Conservation (phyloP, 2,888 invertebrate genomes). For the Ophion costatus region DNA sequence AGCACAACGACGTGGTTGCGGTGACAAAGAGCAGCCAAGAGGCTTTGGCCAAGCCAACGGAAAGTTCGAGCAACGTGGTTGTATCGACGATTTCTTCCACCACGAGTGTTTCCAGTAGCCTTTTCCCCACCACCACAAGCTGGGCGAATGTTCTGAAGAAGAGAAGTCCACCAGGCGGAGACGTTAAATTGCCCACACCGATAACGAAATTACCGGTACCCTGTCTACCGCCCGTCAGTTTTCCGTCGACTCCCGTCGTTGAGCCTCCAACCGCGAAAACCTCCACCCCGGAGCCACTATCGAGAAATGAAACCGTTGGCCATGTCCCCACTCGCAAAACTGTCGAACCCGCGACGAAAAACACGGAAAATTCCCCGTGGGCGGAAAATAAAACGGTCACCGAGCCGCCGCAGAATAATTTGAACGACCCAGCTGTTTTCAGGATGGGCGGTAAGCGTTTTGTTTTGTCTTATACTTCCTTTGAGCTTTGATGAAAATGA, state of each 20-base stretch:
- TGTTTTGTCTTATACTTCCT: constrained; percentile 24
- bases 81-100: constrained; percentile 30
- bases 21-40: constrained; percentile 64
- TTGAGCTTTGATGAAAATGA: constrained; percentile 3
- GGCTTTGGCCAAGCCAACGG: constrained; percentile 61
- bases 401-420: constrained; percentile 72
- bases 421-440: constrained; percentile 88
- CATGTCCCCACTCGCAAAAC: constrained; percentile 38
- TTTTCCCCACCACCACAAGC: constrained; percentile 69
- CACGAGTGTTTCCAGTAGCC: constrained; percentile 16
- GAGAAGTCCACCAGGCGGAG: constrained; percentile 54
- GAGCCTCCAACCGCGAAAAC: constrained; percentile 58
- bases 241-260: constrained; percentile 31
- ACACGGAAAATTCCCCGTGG: constrained; percentile 40
- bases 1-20: constrained; percentile 54
- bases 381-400: constrained; percentile 58
- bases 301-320: constrained; percentile 32
- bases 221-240: constrained; percentile 74
- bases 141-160: constrained; percentile 82
- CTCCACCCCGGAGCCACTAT: constrained; percentile 21
- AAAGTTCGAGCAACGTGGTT: constrained; percentile 21
- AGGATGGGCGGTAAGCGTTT: constrained; percentile 88
- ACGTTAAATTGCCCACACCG: constrained; percentile 56
- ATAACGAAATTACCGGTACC: constrained; percentile 75
- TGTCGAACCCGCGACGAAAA: constrained; percentile 37